These are phyloP conservation scores for Brachirus orientalis DNA, from an alignment of 2,113 vertebrate genomes.

Conservation along the genomic window DNA sequence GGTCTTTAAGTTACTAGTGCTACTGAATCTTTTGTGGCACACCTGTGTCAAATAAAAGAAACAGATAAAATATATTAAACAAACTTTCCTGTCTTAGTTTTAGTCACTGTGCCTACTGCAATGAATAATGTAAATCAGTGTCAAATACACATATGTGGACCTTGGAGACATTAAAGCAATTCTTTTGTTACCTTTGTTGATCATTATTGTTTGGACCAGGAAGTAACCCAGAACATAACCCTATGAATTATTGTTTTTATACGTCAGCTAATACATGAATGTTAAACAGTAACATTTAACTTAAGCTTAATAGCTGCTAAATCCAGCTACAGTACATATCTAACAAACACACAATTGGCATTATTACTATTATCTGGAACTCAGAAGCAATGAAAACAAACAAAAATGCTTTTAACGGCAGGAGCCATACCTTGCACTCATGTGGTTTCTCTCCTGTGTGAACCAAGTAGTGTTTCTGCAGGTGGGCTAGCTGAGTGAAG, in stretches of 20 bases:
- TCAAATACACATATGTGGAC: neutral
- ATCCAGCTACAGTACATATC: neutral
- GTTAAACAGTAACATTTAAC: no score
- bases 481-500: constrained; percentile 95
- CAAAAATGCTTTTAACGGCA: neutral
- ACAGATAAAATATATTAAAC: neutral
- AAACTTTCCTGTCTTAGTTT: no score
- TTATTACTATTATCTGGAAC: neutral
- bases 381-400: neutral
- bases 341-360: neutral
- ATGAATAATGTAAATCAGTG: neutral
- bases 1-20: constrained; percentile 97
- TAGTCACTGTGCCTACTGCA: neutral
- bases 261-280: no score
- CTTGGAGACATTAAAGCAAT: constrained; percentile 1
- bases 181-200: neutral
- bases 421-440: constrained; percentile 89
- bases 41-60: constrained; percentile 78
- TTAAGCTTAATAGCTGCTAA: neutral
- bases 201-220: no score
- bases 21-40: constrained; percentile 94
- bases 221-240: no score
- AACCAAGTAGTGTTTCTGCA: constrained; percentile 98
- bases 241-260: no score
- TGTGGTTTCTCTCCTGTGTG: constrained; percentile 97